A percentile compares a stretch with the other conserved stretches of the same genome.
Conservation (phyloP, 2,888 invertebrate genomes). For the Drosophila longiperda region DNA sequence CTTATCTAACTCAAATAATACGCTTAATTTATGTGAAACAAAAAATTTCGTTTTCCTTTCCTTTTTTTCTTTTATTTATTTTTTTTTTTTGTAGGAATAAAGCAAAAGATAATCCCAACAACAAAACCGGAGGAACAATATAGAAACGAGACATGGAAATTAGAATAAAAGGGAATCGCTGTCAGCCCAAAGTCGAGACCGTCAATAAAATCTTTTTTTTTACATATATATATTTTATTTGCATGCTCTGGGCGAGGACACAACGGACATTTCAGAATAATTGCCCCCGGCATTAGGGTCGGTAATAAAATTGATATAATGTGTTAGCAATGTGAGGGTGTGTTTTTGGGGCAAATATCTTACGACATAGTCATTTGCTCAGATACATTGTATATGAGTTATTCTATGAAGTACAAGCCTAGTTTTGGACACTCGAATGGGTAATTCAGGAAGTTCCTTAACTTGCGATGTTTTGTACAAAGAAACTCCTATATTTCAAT, state of each 20-base stretch:
- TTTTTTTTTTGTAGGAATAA: conserved; percentile 5
- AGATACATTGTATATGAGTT: neutral
- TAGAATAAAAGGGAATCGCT: conserved; percentile 53
- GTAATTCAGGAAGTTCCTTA: conserved; percentile 15
- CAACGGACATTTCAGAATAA: conserved; percentile 23
- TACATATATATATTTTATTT: conserved; percentile 70
- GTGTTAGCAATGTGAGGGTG: conserved; percentile 57
- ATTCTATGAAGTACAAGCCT: conserved; percentile 13
- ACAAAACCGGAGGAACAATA: conserved; percentile 15
- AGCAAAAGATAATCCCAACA: conserved; percentile 46
- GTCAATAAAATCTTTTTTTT: conserved; percentile 72
- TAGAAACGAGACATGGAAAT: conserved; percentile 42
- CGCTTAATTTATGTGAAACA: conserved; percentile 70
- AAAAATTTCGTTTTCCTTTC: conserved; percentile 11
- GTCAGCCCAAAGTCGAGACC: conserved; percentile 45
- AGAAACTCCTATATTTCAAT: conserved; percentile 27
- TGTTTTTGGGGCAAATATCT: conserved; percentile 1
- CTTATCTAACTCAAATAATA: conserved; percentile 68
- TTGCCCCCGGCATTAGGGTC: conserved; percentile 30
- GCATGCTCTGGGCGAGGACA: conserved; percentile 62
- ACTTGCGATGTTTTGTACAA: conserved; percentile 22
- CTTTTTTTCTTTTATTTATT: neutral
- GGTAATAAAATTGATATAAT: conserved; percentile 73
- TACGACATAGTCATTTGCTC: conserved; percentile 2
- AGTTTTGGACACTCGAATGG: conserved; percentile 5